phyloP scores from a whole-genome alignment of 2,113 vertebrate genomes.

The Aleadryas rufinucha region DNA sequence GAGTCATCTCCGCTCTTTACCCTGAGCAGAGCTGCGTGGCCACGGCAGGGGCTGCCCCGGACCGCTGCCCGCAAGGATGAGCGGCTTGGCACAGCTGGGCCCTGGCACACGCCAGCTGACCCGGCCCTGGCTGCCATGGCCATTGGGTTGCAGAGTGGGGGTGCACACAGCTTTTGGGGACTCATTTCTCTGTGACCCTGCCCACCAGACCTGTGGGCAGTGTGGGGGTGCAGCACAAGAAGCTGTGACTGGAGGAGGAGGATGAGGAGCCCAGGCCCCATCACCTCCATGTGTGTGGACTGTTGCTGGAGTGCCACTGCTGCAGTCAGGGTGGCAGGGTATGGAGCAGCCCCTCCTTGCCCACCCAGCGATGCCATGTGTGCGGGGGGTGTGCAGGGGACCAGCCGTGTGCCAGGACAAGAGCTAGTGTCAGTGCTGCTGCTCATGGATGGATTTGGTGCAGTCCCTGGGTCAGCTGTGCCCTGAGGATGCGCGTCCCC shows the following conservation, averaged over 20 bases:
- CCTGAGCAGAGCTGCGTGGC: fast-evolving
- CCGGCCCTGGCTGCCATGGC: fast-evolving
- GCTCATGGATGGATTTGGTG: background rate
- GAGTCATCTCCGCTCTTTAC: constrained; percentile 18
- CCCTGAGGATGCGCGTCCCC: fast-evolving
- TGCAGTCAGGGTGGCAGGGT: background rate
- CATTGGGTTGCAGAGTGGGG: background rate
- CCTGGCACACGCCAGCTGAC: fast-evolving
- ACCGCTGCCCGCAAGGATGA: fast-evolving
- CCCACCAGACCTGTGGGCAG: background rate
- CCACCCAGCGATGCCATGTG: fast-evolving
- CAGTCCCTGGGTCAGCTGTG: background rate
- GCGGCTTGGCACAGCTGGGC: fast-evolving
- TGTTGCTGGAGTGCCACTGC: background rate
- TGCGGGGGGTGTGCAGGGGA: background rate
- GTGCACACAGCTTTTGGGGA: background rate
- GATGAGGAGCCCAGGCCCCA: background rate
- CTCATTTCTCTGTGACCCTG: background rate
- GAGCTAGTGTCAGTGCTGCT: fast-evolving
- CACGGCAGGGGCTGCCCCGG: fast-evolving
- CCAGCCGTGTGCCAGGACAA: fast-evolving
- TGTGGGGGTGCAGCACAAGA: fast-evolving
- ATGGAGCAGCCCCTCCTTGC: background rate
- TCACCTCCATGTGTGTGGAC: fast-evolving
- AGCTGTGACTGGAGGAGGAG: background rate